These are phyloP conservation scores for Drosophila bifasciata DNA, from an alignment of 1,140 invertebrate species.

Conservation along the genomic window DNA sequence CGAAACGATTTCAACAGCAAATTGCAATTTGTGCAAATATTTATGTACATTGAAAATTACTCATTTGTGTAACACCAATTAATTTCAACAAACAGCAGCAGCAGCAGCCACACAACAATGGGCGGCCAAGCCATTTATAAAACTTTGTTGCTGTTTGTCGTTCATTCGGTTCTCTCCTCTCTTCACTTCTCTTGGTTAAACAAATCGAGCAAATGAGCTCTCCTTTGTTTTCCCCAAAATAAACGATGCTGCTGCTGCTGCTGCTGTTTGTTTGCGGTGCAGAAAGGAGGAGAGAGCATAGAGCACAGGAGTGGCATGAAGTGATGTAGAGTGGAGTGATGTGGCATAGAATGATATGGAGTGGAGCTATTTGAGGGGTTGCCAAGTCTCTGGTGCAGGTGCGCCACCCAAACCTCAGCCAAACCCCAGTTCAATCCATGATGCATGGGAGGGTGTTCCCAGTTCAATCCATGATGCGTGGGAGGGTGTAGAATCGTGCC, in stretches of 20 bases:
- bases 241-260: conserved; percentile 67
- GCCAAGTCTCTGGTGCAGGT: conserved; percentile 41
- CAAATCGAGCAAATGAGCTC: conserved; percentile 76
- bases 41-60: conserved; percentile 83
- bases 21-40: conserved; percentile 83
- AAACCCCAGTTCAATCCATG: neutral
- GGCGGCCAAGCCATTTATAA: conserved; percentile 61
- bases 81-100: conserved; percentile 78
- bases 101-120: conserved; percentile 50
- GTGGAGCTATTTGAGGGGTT: no score
- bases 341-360: conserved; percentile 21
- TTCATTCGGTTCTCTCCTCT: conserved; percentile 47
- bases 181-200: no score
- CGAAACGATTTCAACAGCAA: conserved; percentile 28
- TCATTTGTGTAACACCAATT: conserved; percentile 83
- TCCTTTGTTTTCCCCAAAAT: conserved; percentile 79
- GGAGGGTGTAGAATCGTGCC: neutral
- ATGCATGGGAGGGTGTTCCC: no score
- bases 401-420: conserved; percentile 1
- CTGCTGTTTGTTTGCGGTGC: conserved; percentile 46
- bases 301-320: neutral
- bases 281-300: neutral
- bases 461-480: neutral
- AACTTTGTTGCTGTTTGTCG: conserved; percentile 46
- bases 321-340: conserved; percentile 4